Percentiles rank a stretch among this genome's conserved stretches.
phyloP scores from a whole-genome alignment of 1,140 invertebrate genomes.

The Panonychus citri region DNA sequence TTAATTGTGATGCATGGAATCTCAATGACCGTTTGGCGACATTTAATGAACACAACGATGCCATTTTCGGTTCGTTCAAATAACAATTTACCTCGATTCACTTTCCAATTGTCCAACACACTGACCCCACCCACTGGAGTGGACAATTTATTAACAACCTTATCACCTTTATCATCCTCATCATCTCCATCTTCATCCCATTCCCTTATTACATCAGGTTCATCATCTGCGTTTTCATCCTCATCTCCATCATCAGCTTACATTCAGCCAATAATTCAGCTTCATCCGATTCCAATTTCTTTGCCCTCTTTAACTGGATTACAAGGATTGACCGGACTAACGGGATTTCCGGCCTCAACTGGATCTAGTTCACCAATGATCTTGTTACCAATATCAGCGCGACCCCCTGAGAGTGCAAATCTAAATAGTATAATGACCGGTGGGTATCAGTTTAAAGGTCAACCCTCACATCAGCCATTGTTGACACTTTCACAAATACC shows the following conservation, averaged over 20 bases:
- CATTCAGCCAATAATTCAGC: neutral
- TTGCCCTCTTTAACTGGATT: neutral
- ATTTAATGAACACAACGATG: constrained; percentile 7
- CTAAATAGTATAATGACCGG: neutral
- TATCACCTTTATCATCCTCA: neutral
- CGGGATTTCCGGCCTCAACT: neutral
- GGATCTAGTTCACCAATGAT: neutral
- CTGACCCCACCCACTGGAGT: neutral
- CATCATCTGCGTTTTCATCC: neutral
- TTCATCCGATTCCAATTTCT: neutral
- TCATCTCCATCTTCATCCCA: neutral
- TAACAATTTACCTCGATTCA: neutral
- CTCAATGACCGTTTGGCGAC: constrained; percentile 8
- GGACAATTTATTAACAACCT: neutral
- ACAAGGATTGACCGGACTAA: too few relatives aligned
- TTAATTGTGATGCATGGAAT: constrained; percentile 10
- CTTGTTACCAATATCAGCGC: neutral
- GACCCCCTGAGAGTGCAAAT: neutral
- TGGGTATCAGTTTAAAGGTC: neutral
- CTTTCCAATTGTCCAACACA: neutral
- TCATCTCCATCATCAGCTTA: neutral
- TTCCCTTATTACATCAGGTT: neutral
- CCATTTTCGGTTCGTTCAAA: neutral
- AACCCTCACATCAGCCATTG: neutral
- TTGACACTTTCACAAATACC: neutral